Percentiles rank a stretch among this genome's conserved stretches.
Conservation (phyloP, 2,888 invertebrate species). For the Protophormia terraenovae region DNA sequence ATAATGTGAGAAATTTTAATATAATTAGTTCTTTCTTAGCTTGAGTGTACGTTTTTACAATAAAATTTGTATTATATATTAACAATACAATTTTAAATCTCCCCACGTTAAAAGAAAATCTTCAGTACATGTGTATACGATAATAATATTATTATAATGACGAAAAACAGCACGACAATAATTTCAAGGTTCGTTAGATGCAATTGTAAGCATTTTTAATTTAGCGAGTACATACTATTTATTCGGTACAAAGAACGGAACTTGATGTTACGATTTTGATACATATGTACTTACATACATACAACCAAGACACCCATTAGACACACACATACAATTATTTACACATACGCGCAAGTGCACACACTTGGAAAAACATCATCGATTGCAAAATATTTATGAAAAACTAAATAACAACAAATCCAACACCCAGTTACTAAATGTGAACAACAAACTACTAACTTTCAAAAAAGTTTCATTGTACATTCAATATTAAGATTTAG, state of each 20-base stretch:
- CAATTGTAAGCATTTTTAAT: constrained; percentile 69
- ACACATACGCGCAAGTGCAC: constrained; percentile 30
- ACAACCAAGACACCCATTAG: background rate
- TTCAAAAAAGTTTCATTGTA: constrained; percentile 54
- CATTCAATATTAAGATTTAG: constrained; percentile 25
- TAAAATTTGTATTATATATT: no score
- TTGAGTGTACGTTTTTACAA: no score
- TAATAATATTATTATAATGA: constrained; percentile 13
- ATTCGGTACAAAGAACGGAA: constrained; percentile 68
- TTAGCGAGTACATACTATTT: constrained; percentile 30
- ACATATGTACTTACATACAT: no score
- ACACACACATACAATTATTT: background rate
- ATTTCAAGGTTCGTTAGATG: constrained; percentile 80
- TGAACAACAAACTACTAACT: constrained; percentile 39
- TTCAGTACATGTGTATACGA: background rate
- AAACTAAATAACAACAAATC: constrained; percentile 1
- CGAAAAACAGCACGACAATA: constrained; percentile 75
- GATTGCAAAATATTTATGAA: constrained; percentile 59
- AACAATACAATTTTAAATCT: no score
- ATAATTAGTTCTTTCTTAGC: no score
- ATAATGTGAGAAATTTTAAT: no score
- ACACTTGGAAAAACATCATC: constrained; percentile 47
- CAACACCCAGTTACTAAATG: background rate
- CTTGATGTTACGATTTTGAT: constrained; percentile 52
- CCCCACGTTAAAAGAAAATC: constrained; percentile 17